Evolutionary conservation across 2,113 vertebrate species (phyloP).

Genomic region (Pteropus alecto): DNA sequence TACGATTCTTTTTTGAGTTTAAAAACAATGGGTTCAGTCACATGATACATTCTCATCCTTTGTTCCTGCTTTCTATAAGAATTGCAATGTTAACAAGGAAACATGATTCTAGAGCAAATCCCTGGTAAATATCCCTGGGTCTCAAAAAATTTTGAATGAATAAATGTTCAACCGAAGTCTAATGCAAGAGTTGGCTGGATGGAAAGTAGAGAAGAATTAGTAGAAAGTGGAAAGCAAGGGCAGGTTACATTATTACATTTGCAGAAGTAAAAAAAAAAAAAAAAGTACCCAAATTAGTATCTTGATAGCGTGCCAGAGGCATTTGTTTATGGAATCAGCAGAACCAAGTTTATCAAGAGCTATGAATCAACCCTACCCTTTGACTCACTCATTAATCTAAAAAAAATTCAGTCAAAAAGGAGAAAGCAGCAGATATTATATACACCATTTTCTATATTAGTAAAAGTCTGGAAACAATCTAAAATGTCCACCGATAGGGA

Average conservation of each 20-base stretch:
- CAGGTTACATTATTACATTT: not conserved
- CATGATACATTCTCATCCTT: not conserved
- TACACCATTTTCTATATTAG: constrained; percentile 58
- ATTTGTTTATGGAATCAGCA: not conserved
- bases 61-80: constrained; percentile 32
- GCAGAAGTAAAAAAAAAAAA: not conserved
- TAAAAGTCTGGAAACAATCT: constrained; percentile 65
- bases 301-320: not conserved
- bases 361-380: not conserved
- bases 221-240: not conserved
- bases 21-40: not conserved
- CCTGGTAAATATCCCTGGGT: constrained; percentile 13
- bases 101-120: not conserved
- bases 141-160: not conserved
- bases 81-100: constrained; percentile 30
- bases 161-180: not conserved
- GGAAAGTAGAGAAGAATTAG: not conserved
- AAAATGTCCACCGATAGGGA: constrained; percentile 61
- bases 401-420: constrained; percentile 37
- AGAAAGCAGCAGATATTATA: constrained; percentile 39
- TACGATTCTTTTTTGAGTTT: not conserved
- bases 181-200: not conserved
- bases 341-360: not conserved
- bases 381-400: constrained; percentile 47
- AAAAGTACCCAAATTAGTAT: not conserved